Evolutionary conservation across 2,888 invertebrate species (phyloP).

Genomic region (Eueremaeus valkanovi): DNA sequence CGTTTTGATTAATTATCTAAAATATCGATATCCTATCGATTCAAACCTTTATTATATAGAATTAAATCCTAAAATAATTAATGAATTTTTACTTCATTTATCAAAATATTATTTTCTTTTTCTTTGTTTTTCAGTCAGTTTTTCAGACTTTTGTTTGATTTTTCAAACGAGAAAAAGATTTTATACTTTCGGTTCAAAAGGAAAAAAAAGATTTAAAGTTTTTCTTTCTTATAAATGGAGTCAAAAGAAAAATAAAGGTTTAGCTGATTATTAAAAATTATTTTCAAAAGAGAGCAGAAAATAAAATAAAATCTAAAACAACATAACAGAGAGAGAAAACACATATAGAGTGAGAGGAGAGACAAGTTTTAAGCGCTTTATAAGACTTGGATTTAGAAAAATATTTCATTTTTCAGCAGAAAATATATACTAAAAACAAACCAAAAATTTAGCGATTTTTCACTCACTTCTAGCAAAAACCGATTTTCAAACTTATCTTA

Average conservation of each 20-base stretch:
- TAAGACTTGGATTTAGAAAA: too few species aligned
- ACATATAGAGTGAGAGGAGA: too few species aligned
- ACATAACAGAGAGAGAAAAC: background rate
- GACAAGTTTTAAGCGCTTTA: too few species aligned
- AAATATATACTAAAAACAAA: background rate
- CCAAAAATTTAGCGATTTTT: background rate
- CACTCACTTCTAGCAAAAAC: too few species aligned
- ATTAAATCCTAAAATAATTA: background rate
- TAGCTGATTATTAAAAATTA: background rate
- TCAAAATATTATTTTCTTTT: too few species aligned
- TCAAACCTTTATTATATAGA: too few species aligned
- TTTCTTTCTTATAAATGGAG: background rate
- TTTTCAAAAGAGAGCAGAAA: background rate
- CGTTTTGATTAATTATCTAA: too few species aligned
- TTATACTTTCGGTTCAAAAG: background rate
- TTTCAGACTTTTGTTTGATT: background rate
- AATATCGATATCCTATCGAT: too few species aligned
- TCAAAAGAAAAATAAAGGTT: background rate
- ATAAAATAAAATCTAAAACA: too few species aligned
- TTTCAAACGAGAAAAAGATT: background rate
- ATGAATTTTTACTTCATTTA: background rate
- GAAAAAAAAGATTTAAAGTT: background rate
- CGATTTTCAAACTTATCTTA: too few species aligned
- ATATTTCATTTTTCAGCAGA: too few species aligned
- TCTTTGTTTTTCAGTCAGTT: background rate